Base-by-base conservation (phyloP, 2,888 invertebrate species). In the Villa cingulata region DNA sequence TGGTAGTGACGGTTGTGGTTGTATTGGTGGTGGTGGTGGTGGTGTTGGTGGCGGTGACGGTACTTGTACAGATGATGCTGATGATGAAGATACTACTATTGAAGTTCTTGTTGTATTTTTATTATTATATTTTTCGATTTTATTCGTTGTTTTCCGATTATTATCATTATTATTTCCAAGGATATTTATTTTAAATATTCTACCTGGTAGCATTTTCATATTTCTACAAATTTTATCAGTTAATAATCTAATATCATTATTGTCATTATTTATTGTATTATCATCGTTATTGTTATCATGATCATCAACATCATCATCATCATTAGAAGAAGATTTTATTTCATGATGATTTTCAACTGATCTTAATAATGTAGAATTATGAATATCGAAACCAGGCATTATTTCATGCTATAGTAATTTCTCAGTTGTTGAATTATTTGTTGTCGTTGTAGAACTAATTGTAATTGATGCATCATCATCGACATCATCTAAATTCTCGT, bases 401-500 rank as follows among this genome's bases (percentile, higher is more conserved):
- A 47, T 41, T 42, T 48, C 48, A 50, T 51, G 53, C 50, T 53
- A 53, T 44, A 53, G 53, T 45, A 53, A 49, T 47, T 53, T 53
- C 27, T 53, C 53, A 12, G 50, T 53, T 37, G 51, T 53, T 43
- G 53, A 50, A 48, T 52, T 52, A 41, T 51, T 48, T 45, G 51
- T 54, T 41, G 52, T 50, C 38, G 50, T 43, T 45, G 51, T 50
- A 37, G 53, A 53, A 48, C 53, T 53, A 41, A 51, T 48, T 43
- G 53, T 51, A 23, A 51, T 39, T 12, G 52, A 51, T 41, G 48
- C 49, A 48, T 49, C 52, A 27, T 53, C 50, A 43, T 46, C 40
- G 17, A 32, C 39, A 38, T 43, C 49, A 37, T 51, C 43, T 47
- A 50, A 39, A 36, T 50, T 49, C 34, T 51, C 50, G 34, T 52